Percentiles rank a stretch among this genome's conserved stretches.
phyloP scores from a whole-genome alignment of 2,888 invertebrate genomes.

The Coelogynopora nodosa region DNA sequence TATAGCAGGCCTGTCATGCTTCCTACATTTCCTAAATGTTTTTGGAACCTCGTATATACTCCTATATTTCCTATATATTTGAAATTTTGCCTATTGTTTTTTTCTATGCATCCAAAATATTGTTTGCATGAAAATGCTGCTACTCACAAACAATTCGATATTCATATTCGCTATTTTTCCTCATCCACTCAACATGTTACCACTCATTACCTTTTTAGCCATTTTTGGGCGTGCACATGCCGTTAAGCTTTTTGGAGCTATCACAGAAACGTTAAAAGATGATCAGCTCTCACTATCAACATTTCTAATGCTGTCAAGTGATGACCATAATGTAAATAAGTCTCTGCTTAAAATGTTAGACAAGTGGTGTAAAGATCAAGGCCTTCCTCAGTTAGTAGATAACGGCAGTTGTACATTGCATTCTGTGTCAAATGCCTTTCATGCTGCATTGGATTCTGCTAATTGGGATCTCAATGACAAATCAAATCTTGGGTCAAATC shows the following conservation, averaged over 20 bases:
- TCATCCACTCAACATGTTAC: background rate
- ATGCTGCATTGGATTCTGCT: constrained; percentile 46
- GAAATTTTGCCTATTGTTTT: too few species aligned
- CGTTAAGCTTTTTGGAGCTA: background rate
- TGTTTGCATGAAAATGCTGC: background rate
- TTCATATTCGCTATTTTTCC: background rate
- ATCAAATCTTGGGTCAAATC: constrained; percentile 47
- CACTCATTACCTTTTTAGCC: background rate
- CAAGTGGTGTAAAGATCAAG: constrained; percentile 41
- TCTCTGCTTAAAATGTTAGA: constrained; percentile 46
- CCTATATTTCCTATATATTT: too few species aligned
- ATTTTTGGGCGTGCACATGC: background rate
- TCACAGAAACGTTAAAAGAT: background rate
- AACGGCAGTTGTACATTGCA: constrained; percentile 48
- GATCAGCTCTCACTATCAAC: background rate
- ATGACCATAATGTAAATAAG: constrained; percentile 50
- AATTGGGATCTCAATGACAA: constrained; percentile 47
- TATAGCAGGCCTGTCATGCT: too few species aligned
- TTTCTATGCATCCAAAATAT: too few species aligned
- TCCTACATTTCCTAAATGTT: too few species aligned
- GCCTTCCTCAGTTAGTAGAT: constrained; percentile 43
- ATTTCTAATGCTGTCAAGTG: constrained; percentile 17
- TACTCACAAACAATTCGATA: background rate
- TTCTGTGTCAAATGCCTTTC: constrained; percentile 48
- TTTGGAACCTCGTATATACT: too few species aligned